Conservation (phyloP, 1,140 invertebrate genomes). For the Latrodectus geometricus region DNA sequence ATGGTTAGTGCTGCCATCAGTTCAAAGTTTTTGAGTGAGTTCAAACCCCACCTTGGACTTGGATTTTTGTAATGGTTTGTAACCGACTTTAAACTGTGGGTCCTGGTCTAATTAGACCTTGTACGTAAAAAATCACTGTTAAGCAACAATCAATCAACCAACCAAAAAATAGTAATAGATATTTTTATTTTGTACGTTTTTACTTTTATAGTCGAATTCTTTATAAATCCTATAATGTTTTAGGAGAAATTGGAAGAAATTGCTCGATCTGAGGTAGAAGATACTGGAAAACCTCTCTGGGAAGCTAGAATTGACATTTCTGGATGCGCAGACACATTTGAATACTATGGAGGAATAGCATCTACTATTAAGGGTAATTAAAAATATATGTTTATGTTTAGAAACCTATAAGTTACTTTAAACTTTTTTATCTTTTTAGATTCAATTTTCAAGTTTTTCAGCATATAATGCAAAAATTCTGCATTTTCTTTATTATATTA, state of each 20-base stretch:
- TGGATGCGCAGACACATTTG: slow-evolving; percentile 70
- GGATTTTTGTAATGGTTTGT: too few species aligned
- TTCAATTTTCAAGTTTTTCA: too few species aligned
- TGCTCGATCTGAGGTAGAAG: slow-evolving; percentile 72
- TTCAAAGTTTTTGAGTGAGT: too few species aligned
- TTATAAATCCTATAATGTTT: not conserved
- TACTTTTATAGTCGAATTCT: not conserved
- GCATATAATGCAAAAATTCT: too few species aligned
- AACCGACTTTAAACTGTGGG: too few species aligned
- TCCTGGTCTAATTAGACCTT: too few species aligned
- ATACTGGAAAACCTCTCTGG: slow-evolving; percentile 75
- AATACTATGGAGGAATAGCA: slow-evolving; percentile 59
- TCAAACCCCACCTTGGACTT: too few species aligned
- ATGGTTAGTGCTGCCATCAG: too few species aligned
- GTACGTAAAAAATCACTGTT: too few species aligned
- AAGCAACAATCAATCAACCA: too few species aligned
- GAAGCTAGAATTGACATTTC: slow-evolving; percentile 72
- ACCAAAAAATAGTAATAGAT: too few species aligned
- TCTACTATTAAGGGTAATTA: slow-evolving; percentile 65
- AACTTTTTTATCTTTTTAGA: not conserved
- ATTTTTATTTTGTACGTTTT: not conserved
- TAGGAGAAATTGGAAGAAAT: slow-evolving; percentile 71
- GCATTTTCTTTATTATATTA: too few species aligned
- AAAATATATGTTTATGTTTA: not conserved
- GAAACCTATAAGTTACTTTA: not conserved